Base-by-base conservation (phyloP, 23 tunicate species). In the Styela plicata region DNA sequence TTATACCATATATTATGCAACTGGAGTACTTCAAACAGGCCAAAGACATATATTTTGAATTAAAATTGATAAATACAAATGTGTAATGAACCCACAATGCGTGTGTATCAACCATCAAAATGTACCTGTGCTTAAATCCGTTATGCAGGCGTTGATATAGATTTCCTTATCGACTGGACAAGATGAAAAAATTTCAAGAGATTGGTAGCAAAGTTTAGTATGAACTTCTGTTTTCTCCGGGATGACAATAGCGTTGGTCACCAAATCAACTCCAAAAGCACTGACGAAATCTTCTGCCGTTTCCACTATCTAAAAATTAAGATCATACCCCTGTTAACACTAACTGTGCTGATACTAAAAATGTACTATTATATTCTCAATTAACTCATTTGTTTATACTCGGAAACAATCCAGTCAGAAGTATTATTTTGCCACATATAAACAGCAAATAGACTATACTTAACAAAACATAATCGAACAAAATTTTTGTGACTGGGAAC, bases 111-210 rank as follows among this genome's bases (percentile, higher is more conserved):
- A n/a, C n/a, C n/a, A n/a, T n/a, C n/a, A n/a, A n/a, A n/a, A n/a
- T n/a, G n/a, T n/a, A 88, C 98, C 98, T 52, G 84, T 87, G 90
- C 98, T 81, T 3, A 88, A 21, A 70, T 91, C 84, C 2, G 85
- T 27, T 27, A 70, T 83, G 81, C 98, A 93, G 30, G 98, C 82
- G 2, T 78, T 64, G 26, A 93, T 63, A 74, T 83, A 93, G 83
- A 83, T 80, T 2, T 65, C 52, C 36, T 82, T 69, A 44, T 81
- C 83, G 26, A 88, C 87, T 36, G 93, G 85, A 77, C 93, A 93
- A 1, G 89, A 90, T 28, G 85, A 69, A 74, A 93, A 93, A n/a
- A 89, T 77, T 18, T 76, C 30, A 33, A 80, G 52, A 63, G 70
- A 21, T 24, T 74, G 34, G 2, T 44, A 25, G 73, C 97, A 91